Percentiles rank a stretch among this genome's conserved stretches.
phyloP scores from a whole-genome alignment of 1,140 invertebrate species.

The Zaprionus taronus region DNA sequence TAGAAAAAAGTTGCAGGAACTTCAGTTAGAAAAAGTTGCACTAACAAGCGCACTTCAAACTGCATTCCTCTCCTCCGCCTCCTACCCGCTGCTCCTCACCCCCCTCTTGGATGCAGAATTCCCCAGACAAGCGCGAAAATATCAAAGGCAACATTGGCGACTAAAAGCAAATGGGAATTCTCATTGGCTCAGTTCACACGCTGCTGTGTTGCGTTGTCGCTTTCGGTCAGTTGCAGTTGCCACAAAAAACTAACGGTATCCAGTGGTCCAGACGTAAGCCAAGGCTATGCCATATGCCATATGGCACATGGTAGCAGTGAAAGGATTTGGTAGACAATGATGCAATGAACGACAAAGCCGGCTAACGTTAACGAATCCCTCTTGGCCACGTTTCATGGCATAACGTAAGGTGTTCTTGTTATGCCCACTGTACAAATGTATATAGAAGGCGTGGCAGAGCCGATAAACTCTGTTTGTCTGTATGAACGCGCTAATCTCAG shows the following conservation, averaged over 20 bases:
- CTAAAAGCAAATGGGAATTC: conserved; percentile 37
- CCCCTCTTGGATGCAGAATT: not conserved
- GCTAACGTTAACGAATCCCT: conserved; percentile 15
- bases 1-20: conserved; percentile 66
- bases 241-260: conserved; percentile 27
- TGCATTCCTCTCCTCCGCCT: conserved; percentile 10
- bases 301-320: conserved; percentile 47
- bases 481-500: not conserved
- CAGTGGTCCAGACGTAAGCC: conserved; percentile 39
- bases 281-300: conserved; percentile 57
- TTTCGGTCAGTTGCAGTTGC: conserved; percentile 63
- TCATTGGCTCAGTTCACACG: conserved; percentile 67
- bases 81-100: not conserved
- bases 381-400: conserved; percentile 20
- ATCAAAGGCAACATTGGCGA: conserved; percentile 64
- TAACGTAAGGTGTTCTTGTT: conserved; percentile 8
- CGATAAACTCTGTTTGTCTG: not conserved
- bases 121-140: conserved; percentile 55
- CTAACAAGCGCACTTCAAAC: conserved; percentile 71
- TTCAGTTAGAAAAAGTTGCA: conserved; percentile 67
- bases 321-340: conserved; percentile 63
- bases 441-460: not conserved
- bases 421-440: not conserved
- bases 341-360: conserved; percentile 30
- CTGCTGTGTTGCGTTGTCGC: conserved; percentile 43